These are phyloP conservation scores for Tonatia bakeri DNA, from an alignment of 2,113 vertebrate genomes.

Conservation along the genomic window DNA sequence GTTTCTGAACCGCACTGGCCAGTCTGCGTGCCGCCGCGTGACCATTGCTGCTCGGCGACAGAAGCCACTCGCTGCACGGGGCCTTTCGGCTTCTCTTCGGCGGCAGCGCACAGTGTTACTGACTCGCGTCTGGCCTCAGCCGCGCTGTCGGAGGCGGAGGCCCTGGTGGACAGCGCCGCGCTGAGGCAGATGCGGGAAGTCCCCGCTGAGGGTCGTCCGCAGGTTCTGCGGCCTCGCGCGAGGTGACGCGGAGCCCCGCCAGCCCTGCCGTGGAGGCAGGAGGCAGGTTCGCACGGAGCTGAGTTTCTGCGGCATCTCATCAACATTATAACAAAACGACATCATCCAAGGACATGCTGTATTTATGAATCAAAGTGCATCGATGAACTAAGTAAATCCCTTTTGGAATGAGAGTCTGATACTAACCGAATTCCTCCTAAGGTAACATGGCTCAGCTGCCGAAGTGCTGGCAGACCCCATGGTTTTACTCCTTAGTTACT, in stretches of 20 bases:
- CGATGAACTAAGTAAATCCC: neutral
- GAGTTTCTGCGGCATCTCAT: neutral
- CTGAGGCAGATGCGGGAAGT: neutral
- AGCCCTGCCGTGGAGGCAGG: neutral
- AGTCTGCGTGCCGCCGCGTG: neutral
- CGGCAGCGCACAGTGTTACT: too few species aligned
- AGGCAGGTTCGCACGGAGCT: neutral
- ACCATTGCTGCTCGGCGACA: neutral
- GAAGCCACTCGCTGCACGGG: fast-evolving
- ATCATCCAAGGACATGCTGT: neutral
- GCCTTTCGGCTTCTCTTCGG: neutral
- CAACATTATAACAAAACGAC: neutral
- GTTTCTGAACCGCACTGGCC: neutral
- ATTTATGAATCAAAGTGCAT: neutral
- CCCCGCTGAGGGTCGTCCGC: too few species aligned
- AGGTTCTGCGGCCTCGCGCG: neutral
- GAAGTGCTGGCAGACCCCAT: slow-evolving; percentile 18
- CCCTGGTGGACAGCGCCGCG: neutral
- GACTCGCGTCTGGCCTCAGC: neutral
- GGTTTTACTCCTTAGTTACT: slow-evolving; percentile 72
- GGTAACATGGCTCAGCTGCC: slow-evolving; percentile 43
- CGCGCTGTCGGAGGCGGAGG: neutral
- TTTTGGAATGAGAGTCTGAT: slow-evolving; percentile 54
- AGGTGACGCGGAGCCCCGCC: neutral
- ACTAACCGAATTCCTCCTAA: slow-evolving; percentile 58